These are phyloP conservation scores for Acleris sparsana DNA, from an alignment of 2,888 invertebrate species.

Conservation along the genomic window DNA sequence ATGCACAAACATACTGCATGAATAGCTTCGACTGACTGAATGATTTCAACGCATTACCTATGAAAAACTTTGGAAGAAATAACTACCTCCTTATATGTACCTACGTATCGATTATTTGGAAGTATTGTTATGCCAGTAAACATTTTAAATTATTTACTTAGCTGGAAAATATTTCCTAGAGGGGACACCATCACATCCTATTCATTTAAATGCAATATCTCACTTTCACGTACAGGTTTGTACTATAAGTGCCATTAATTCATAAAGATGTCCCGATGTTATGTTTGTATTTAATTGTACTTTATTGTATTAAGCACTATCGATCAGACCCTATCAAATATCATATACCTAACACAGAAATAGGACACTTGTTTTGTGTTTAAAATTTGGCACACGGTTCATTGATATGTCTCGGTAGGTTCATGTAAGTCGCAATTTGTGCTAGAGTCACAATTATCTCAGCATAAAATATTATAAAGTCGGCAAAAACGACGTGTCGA, in stretches of 20 bases:
- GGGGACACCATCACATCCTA: slow-evolving; percentile 23
- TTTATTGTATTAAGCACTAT: slow-evolving; percentile 43
- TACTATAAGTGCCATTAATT: slow-evolving; percentile 44
- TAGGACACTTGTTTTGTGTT: slow-evolving; percentile 58
- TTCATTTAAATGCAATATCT: slow-evolving; percentile 42
- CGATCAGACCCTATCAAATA: slow-evolving; percentile 39
- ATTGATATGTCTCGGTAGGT: slow-evolving; percentile 62
- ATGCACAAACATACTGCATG: slow-evolving; percentile 66
- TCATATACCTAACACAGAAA: slow-evolving; percentile 52
- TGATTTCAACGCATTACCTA: slow-evolving; percentile 42
- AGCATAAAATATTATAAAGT: not conserved
- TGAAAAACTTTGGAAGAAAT: slow-evolving; percentile 32
- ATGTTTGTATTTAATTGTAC: slow-evolving; percentile 41
- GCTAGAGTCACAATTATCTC: not conserved
- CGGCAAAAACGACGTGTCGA: not conserved
- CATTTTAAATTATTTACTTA: slow-evolving; percentile 17
- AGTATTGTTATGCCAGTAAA: slow-evolving; percentile 29
- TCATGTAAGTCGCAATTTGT: slow-evolving; percentile 24
- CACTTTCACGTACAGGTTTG: slow-evolving; percentile 44
- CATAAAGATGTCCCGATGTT: slow-evolving; percentile 38
- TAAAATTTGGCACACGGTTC: slow-evolving; percentile 70
- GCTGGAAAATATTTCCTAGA: slow-evolving; percentile 22
- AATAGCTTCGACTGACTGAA: slow-evolving; percentile 41
- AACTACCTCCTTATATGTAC: slow-evolving; percentile 29
- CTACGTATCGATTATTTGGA: slow-evolving; percentile 27